Base-by-base conservation (phyloP, 1,140 invertebrate species). In the Meloidogyne chitwoodi region DNA sequence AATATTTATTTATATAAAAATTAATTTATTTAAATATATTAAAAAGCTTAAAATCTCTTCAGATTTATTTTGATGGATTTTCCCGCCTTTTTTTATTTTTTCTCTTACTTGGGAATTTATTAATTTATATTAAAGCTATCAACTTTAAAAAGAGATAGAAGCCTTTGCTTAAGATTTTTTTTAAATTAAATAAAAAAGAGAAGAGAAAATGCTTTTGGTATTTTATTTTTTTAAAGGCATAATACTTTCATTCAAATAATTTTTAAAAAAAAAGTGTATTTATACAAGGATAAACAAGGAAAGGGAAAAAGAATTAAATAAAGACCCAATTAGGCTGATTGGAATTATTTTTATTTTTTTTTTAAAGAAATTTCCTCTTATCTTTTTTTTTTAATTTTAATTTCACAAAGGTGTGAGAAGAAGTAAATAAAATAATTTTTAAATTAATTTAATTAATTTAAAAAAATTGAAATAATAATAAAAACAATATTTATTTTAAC, bases 1-100 rank as follows among this genome's bases (percentile, higher is more conserved):
- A 64, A 27, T 64, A 64, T 64, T 24, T 64, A 64, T 64, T 24
- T 64, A 64, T 64, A 64, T 64, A 64, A 24, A 66, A 31, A 66
- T 66, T 22, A 19, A 66, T 66, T 29, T 66, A 66, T 66, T 31
- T 66, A 66, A 31, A 66, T 66, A 19, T 66, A 26, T 56, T n/a
- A 56, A 56, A n/a, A n/a, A 56, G 41, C 41, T 56, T 56, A 56
- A 56, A 56, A n/a, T 56, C n/a, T 56, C 34, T 38, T 38, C n/a
- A 56, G 48, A 4, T n/a, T 56, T n/a, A 56, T 56, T 38, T 38
- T 56, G 48, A 8, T 56, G 48, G 48, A 56, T 56, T 22, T 56
- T 22, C 1, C 48, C 48, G 19, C n/a, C 48, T 56, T 8, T 56
- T 56, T 56, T 56, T 16, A 0, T n/a, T 56, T 56, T 56, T 56